phyloP scores from a whole-genome alignment of 2,888 invertebrate genomes.

The Willowsia nigromaculata region DNA sequence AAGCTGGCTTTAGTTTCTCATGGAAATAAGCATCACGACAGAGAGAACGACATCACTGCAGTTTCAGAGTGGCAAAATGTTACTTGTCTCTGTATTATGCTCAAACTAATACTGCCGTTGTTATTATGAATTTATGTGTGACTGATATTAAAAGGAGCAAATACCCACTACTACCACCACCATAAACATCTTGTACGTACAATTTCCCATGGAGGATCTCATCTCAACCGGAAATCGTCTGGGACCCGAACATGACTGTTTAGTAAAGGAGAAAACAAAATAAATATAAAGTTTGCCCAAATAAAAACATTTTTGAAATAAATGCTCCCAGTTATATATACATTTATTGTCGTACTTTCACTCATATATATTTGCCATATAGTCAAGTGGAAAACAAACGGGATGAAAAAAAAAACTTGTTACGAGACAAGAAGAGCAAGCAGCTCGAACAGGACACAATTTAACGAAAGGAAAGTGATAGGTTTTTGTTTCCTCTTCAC shows the following conservation, averaged over 20 bases:
- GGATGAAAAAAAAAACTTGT: slow-evolving; percentile 18
- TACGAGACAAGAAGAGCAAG: slow-evolving; percentile 34
- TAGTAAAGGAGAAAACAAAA: slow-evolving; percentile 12
- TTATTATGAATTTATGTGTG: slow-evolving; percentile 65
- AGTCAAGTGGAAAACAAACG: slow-evolving; percentile 15
- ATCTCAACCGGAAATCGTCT: slow-evolving; percentile 59
- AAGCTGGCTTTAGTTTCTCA: slow-evolving; percentile 13
- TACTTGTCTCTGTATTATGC: not conserved
- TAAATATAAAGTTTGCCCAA: slow-evolving; percentile 45
- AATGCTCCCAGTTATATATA: not conserved
- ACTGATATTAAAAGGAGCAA: slow-evolving; percentile 65
- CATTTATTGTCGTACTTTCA: not conserved
- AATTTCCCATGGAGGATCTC: slow-evolving; percentile 39
- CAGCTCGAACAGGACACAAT: slow-evolving; percentile 56
- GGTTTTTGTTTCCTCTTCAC: slow-evolving; percentile 56
- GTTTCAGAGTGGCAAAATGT: slow-evolving; percentile 5
- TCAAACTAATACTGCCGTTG: not conserved
- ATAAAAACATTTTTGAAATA: slow-evolving; percentile 25
- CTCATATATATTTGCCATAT: not conserved
- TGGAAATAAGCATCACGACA: slow-evolving; percentile 7
- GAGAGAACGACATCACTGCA: slow-evolving; percentile 9
- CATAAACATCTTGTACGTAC: not conserved
- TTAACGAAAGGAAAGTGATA: slow-evolving; percentile 62
- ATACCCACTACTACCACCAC: not conserved
- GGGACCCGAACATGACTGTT: slow-evolving; percentile 41